A percentile compares a stretch with the other conserved stretches of the same genome.
These are phyloP conservation scores for Dryomyza anilis DNA, from an alignment of 2,888 invertebrate genomes.

Conservation along the genomic window DNA sequence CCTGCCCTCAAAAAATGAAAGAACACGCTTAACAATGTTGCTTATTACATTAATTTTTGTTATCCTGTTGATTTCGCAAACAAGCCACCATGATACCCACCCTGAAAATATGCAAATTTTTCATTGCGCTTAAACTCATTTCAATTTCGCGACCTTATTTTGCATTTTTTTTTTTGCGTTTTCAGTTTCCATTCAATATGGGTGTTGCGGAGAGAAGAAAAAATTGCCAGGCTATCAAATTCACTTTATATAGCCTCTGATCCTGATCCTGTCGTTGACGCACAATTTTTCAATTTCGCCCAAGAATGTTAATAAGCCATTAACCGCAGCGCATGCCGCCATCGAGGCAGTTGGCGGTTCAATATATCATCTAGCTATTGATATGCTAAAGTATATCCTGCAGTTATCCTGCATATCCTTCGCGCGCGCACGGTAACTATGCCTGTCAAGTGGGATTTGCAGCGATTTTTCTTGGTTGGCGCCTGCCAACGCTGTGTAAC, in stretches of 20 bases:
- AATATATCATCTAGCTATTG: slow-evolving; percentile 45
- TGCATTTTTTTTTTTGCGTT: slow-evolving; percentile 39
- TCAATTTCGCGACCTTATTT: slow-evolving; percentile 33
- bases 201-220: neutral
- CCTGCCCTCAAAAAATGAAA: slow-evolving; percentile 13
- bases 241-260: slow-evolving; percentile 39
- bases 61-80: slow-evolving; percentile 21
- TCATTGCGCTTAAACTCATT: slow-evolving; percentile 42
- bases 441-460: slow-evolving; percentile 59
- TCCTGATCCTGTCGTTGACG: slow-evolving; percentile 4
- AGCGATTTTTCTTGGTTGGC: slow-evolving; percentile 55
- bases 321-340: slow-evolving; percentile 58
- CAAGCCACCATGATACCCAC: slow-evolving; percentile 25
- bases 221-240: slow-evolving; percentile 49
- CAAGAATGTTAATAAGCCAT: slow-evolving; percentile 58
- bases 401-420: slow-evolving; percentile 36
- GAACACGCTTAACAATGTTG: slow-evolving; percentile 47
- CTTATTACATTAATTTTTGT: slow-evolving; percentile 57
- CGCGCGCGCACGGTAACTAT: slow-evolving; percentile 48
- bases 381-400: slow-evolving; percentile 37
- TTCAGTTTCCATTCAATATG: no score
- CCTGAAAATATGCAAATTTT: slow-evolving; percentile 41
- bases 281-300: slow-evolving; percentile 54
- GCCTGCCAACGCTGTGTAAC: neutral
- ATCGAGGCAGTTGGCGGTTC: slow-evolving; percentile 43